A percentile compares a stretch with the other conserved stretches of the same genome.
These are phyloP conservation scores for Neolamprologus ventralis DNA, from an alignment of 2,113 vertebrate species.

Conservation along the genomic window DNA sequence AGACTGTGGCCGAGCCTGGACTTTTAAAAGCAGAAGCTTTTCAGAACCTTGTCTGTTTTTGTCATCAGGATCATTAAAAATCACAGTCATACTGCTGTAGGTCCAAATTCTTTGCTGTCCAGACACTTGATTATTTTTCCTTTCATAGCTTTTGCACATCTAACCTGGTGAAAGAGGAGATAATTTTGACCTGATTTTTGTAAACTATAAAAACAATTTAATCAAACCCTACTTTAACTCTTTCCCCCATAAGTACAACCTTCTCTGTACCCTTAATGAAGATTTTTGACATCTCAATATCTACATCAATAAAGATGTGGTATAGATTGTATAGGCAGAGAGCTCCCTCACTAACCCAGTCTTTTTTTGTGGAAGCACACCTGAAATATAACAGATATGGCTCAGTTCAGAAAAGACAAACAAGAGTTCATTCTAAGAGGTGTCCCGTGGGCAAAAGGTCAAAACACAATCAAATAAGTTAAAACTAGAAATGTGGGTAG, in stretches of 20 bases:
- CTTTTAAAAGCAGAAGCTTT: neutral
- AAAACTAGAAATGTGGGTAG: neutral
- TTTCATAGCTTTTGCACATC: neutral
- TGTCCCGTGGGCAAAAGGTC: accelerated
- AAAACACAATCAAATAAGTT: neutral
- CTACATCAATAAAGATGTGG: neutral
- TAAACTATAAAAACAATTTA: neutral
- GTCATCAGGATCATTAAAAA: slow-evolving; percentile 7
- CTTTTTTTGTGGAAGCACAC: neutral
- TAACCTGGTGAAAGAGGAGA: neutral
- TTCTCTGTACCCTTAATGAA: neutral
- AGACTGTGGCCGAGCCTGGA: neutral
- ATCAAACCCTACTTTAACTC: neutral
- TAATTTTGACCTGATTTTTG: neutral
- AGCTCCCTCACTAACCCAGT: neutral
- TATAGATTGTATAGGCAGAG: neutral
- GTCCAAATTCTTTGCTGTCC: neutral
- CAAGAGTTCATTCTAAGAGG: neutral
- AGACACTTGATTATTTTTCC: slow-evolving; percentile 3
- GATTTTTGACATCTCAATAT: neutral
- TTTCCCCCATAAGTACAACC: neutral
- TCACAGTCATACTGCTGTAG: neutral
- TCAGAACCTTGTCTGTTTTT: slow-evolving; percentile 11
- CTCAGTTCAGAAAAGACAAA: neutral
- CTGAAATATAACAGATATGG: neutral